phyloP scores from a whole-genome alignment of 1,140 invertebrate species.

The Drosophila equinoxialis region DNA sequence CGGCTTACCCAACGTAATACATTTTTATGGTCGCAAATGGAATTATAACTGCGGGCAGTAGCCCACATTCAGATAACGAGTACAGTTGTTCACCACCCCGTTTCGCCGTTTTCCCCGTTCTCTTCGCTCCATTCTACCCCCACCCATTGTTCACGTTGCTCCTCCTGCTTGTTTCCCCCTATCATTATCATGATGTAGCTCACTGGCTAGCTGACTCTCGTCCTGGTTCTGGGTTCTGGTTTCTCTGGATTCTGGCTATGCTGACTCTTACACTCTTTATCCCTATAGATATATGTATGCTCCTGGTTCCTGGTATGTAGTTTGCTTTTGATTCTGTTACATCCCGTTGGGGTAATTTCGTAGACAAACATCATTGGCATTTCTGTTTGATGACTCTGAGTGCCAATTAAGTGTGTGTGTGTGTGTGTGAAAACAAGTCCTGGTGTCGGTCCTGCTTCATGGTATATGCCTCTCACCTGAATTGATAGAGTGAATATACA shows the following conservation, averaged over 20 bases:
- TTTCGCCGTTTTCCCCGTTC: not conserved
- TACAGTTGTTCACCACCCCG: slow-evolving; percentile 1
- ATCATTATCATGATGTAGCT: slow-evolving; percentile 5
- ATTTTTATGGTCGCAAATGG: slow-evolving; percentile 71
- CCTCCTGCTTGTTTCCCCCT: slow-evolving; percentile 1
- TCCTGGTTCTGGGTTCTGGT: not conserved
- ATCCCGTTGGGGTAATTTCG: slow-evolving; percentile 40
- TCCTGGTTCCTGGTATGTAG: slow-evolving; percentile 8
- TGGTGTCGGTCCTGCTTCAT: not conserved
- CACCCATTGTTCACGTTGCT: slow-evolving; percentile 13
- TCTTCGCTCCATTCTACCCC: not conserved
- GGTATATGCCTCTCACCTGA: not conserved
- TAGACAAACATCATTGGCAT: slow-evolving; percentile 56
- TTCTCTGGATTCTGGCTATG: not conserved
- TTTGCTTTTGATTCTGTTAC: slow-evolving; percentile 29
- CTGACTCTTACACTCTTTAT: too few relatives aligned
- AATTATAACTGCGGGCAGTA: slow-evolving; percentile 57
- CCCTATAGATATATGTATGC: not conserved
- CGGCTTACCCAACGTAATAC: slow-evolving; percentile 63
- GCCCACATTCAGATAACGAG: slow-evolving; percentile 13
- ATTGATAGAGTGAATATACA: slow-evolving; percentile 7
- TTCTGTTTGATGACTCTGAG: slow-evolving; percentile 52
- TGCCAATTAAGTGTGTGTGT: slow-evolving; percentile 63
- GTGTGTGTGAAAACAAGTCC: slow-evolving; percentile 52
- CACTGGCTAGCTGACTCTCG: not conserved